Evolutionary conservation across 2,797 vertebrate species (phyloP).

Genomic region (Sebastes itinus): DNA sequence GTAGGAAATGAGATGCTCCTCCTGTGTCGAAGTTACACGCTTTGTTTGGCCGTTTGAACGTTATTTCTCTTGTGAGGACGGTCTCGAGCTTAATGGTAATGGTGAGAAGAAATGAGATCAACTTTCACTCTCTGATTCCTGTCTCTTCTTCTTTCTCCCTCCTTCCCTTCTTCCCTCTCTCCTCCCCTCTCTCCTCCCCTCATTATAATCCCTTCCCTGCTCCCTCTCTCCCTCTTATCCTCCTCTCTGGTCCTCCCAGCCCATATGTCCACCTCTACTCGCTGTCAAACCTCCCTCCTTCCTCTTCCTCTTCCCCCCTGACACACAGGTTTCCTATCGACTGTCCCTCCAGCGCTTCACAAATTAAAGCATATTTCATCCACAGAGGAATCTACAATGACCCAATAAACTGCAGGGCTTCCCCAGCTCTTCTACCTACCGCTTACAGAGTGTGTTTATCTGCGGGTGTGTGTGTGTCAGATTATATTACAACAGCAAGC

Average conservation of each 20-base stretch:
- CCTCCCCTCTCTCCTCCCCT: not conserved
- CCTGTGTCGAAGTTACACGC: not conserved
- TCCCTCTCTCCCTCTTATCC: not conserved
- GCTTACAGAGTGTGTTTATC: not conserved
- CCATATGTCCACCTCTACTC: not conserved
- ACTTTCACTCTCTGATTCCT: not conserved
- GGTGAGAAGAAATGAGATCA: not conserved
- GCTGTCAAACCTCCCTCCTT: not conserved
- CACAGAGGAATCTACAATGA: conserved; percentile 52
- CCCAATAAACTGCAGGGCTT: conserved; percentile 55
- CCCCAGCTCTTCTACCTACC: not conserved
- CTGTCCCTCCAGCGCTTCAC: conserved; percentile 56
- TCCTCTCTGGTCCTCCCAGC: no score
- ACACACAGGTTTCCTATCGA: conserved; percentile 8
- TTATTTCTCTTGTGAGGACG: not conserved
- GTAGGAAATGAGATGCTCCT: not conserved
- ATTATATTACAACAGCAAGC: conserved; percentile 44
- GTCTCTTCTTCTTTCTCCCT: no score
- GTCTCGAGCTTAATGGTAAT: not conserved
- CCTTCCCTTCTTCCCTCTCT: not conserved
- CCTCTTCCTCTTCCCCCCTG: not conserved
- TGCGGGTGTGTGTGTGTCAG: conserved; percentile 4
- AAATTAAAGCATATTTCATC: conserved; percentile 80
- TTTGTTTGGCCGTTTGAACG: no score
- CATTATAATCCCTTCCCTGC: not conserved